A percentile compares a stretch with the other conserved stretches of the same genome.
Evolutionary conservation across 2,113 vertebrate genomes (phyloP).

Genomic region (Oreochromis tanganicae): DNA sequence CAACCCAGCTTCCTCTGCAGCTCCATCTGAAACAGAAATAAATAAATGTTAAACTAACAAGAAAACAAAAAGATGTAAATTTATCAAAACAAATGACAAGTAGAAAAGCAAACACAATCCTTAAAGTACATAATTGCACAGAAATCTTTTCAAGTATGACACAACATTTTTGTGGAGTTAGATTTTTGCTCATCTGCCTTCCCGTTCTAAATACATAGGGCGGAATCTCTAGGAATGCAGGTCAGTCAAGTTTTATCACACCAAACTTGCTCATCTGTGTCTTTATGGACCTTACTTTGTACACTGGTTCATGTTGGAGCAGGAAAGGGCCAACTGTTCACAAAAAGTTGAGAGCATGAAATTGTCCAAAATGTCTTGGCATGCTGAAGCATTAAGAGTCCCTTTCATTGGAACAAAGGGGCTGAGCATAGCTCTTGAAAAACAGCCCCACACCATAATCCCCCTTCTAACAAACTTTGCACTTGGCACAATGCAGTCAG

Average conservation of each 20-base stretch:
- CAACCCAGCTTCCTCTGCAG: constrained; percentile 86
- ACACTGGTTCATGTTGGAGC: not conserved
- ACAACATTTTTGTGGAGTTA: not conserved
- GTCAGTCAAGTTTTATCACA: not conserved
- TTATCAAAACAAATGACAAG: not conserved
- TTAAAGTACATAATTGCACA: rapidly evolving
- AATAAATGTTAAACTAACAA: not conserved
- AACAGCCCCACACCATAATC: not conserved
- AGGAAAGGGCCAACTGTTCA: not conserved
- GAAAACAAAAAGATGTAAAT: not conserved
- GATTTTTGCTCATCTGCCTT: not conserved
- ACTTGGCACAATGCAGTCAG: not conserved
- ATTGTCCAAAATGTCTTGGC: not conserved
- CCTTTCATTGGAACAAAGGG: not conserved
- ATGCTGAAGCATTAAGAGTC: not conserved
- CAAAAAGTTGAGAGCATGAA: not conserved
- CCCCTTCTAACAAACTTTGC: not conserved
- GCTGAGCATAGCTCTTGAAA: not conserved
- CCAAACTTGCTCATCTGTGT: not conserved
- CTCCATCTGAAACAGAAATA: constrained; percentile 74
- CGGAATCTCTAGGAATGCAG: not conserved
- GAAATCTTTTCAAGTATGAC: rapidly evolving
- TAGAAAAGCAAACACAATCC: not conserved
- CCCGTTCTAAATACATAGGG: not conserved
- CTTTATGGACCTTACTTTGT: not conserved